A percentile compares a stretch with the other conserved stretches of the same genome.
Conservation (phyloP, 2,113 vertebrate species). For the Halcyon senegalensis region DNA sequence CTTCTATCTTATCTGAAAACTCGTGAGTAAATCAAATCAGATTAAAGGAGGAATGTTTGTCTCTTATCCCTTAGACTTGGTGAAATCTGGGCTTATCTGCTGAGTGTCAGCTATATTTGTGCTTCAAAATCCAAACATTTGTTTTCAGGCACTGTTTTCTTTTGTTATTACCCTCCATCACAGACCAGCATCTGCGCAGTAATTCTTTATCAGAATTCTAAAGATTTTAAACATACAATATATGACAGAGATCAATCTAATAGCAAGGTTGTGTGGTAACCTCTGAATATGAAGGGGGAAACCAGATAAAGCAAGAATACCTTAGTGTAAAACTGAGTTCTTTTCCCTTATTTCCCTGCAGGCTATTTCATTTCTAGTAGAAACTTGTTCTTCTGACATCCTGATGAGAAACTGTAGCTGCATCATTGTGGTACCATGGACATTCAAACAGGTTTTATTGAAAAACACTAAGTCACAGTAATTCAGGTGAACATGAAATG, state of each 20-base stretch:
- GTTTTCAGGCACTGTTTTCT: slow-evolving; percentile 27
- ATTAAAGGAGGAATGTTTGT: slow-evolving; percentile 60
- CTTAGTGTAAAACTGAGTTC: background rate
- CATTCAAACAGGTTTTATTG: background rate
- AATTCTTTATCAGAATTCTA: background rate
- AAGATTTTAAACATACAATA: background rate
- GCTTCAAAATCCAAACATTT: slow-evolving; percentile 53
- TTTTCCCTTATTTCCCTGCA: background rate
- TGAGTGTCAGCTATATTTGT: slow-evolving; percentile 28
- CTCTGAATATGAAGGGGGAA: background rate
- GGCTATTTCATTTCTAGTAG: background rate
- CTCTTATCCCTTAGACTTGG: slow-evolving; percentile 30
- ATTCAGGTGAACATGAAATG: background rate
- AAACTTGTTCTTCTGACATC: background rate
- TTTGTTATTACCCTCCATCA: slow-evolving; percentile 45
- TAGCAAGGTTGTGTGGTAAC: background rate
- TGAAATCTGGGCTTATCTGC: slow-evolving; percentile 63
- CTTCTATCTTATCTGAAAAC: slow-evolving; percentile 44
- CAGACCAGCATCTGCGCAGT: slow-evolving; percentile 8
- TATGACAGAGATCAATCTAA: background rate
- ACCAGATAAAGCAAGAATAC: background rate
- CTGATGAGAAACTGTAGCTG: background rate
- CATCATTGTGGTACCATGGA: background rate
- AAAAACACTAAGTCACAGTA: background rate
- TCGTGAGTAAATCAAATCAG: slow-evolving; percentile 55